Evolutionary conservation across 2,113 vertebrate species (phyloP).

Genomic region (Procapra przewalskii): DNA sequence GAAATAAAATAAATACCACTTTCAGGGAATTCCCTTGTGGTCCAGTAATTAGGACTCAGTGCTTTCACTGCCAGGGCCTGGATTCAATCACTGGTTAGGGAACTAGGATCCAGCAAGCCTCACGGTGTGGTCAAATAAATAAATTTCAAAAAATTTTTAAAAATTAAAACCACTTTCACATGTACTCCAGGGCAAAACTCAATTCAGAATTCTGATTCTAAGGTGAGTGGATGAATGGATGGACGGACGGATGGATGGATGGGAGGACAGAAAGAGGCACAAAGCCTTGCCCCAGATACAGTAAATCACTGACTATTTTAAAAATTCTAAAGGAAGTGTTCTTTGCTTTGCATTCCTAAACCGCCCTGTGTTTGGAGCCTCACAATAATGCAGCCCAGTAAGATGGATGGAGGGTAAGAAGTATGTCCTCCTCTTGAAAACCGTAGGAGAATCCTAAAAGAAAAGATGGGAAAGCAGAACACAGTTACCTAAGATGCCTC

Average conservation of each 20-base stretch:
- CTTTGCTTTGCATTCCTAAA: neutral
- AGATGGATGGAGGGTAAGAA: neutral
- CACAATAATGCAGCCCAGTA: neutral
- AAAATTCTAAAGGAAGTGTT: neutral
- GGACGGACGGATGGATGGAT: neutral
- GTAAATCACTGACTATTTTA: neutral
- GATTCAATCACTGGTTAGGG: neutral
- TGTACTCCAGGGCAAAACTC: neutral
- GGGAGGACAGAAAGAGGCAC: neutral
- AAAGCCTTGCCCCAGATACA: neutral
- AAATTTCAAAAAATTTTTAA: neutral
- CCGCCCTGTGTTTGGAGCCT: neutral
- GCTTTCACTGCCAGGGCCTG: neutral
- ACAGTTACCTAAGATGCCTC: neutral
- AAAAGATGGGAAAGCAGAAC: neutral
- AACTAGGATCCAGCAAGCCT: neutral
- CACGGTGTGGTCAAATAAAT: rapidly evolving
- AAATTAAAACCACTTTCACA: neutral
- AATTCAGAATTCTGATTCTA: neutral
- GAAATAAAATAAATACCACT: neutral
- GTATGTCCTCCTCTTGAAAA: neutral
- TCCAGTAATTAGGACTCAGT: neutral
- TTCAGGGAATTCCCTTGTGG: neutral
- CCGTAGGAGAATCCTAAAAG: neutral
- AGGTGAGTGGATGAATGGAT: neutral